A percentile compares a stretch with the other conserved stretches of the same genome.
These are phyloP conservation scores for Centropyge bicolor DNA, from an alignment of 2,797 vertebrate species.

Conservation along the genomic window DNA sequence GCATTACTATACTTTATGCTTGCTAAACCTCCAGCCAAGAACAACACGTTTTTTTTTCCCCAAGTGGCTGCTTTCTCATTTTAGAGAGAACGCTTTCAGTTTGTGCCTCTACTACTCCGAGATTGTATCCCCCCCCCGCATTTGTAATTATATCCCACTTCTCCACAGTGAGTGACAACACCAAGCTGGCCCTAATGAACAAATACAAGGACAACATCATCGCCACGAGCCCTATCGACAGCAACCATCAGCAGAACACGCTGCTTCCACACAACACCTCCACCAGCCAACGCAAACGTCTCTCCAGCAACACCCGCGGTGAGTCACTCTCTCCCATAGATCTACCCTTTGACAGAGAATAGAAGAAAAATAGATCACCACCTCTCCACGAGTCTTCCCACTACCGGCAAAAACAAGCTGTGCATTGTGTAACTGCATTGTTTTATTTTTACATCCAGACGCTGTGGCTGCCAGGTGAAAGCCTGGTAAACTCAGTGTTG, in stretches of 20 bases:
- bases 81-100: slow-evolving; percentile 19
- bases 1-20: not conserved
- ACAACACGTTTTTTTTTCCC: not conserved
- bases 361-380: slow-evolving; percentile 11
- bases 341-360: slow-evolving; percentile 7
- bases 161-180: slow-evolving; percentile 91
- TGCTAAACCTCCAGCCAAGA: slow-evolving; percentile 16
- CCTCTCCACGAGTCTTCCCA: not conserved
- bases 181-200: slow-evolving; percentile 98
- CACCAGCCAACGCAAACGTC: slow-evolving; percentile 95
- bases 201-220: slow-evolving; percentile 99
- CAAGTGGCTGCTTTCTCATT: slow-evolving; percentile 13
- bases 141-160: slow-evolving; percentile 54
- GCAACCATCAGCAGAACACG: slow-evolving; percentile 97
- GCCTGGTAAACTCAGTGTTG: too few species aligned
- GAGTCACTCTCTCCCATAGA: slow-evolving; percentile 64
- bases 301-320: slow-evolving; percentile 97
- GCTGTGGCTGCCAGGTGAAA: slow-evolving; percentile 5
- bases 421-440: not conserved
- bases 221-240: slow-evolving; percentile 95
- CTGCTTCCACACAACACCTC: slow-evolving; percentile 94
- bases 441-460: not conserved
- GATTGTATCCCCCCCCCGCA: not conserved
- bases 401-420: not conserved
- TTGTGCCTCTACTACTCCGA: not conserved